A percentile compares a stretch with the other conserved stretches of the same genome.
phyloP scores from a whole-genome alignment of 2,113 vertebrate species.

The Poicephalus meyeri region DNA sequence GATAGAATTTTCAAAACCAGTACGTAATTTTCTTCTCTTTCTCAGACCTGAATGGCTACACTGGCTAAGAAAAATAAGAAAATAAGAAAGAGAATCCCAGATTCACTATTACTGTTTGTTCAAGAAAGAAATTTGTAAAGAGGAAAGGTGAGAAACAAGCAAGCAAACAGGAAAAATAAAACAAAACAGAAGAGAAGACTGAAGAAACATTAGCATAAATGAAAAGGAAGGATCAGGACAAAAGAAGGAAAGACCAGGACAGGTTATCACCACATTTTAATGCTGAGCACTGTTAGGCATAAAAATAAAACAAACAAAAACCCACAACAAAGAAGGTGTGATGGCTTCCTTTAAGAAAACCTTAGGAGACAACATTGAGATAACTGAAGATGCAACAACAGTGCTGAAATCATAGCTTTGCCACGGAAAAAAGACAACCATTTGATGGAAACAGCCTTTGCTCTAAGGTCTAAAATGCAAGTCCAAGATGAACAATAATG shows the following conservation, averaged over 20 bases:
- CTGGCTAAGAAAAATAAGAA: background rate
- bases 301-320: background rate
- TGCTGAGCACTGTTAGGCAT: background rate
- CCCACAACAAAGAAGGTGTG: background rate
- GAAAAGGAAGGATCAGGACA: background rate
- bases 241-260: background rate
- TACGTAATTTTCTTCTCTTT: background rate
- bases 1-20: background rate
- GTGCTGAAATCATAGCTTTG: background rate
- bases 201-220: background rate
- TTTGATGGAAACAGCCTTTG: background rate
- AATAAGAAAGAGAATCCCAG: background rate
- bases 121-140: background rate
- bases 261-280: background rate
- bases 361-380: background rate
- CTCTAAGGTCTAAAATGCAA: background rate
- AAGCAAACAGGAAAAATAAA: background rate
- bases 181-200: background rate
- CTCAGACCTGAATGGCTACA: background rate
- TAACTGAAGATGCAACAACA: background rate
- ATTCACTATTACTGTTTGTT: background rate
- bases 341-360: background rate
- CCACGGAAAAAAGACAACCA: background rate
- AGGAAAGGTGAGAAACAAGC: background rate
- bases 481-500: background rate